Percentiles rank a stretch among this genome's conserved stretches.
These are phyloP conservation scores for Lycocerus yunnanus DNA, from an alignment of 2,888 invertebrate species.

Conservation along the genomic window DNA sequence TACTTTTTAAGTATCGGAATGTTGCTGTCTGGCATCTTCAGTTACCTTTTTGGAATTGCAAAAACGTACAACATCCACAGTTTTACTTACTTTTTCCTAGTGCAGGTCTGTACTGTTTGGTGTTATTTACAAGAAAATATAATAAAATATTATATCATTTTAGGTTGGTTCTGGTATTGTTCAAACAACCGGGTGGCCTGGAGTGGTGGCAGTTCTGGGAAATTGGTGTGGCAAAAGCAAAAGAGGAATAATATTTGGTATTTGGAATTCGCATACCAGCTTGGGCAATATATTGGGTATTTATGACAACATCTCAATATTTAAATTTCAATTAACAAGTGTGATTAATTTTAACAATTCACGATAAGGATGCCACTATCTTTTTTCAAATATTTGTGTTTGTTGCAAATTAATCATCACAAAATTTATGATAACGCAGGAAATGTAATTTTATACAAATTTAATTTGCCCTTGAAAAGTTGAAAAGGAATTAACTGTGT, in stretches of 20 bases:
- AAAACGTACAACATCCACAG: slow-evolving; percentile 80
- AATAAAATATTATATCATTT: slow-evolving; percentile 32
- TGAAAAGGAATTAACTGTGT: neutral
- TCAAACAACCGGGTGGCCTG: slow-evolving; percentile 97
- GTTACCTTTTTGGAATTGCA: slow-evolving; percentile 88
- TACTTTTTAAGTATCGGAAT: slow-evolving; percentile 92
- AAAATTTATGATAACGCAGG: neutral
- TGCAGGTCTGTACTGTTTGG: slow-evolving; percentile 67
- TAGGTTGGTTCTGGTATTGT: slow-evolving; percentile 82
- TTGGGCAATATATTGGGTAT: slow-evolving; percentile 90
- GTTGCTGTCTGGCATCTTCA: slow-evolving; percentile 83
- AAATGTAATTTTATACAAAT: neutral
- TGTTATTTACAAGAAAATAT: neutral
- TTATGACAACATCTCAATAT: neutral
- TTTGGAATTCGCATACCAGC: slow-evolving; percentile 97
- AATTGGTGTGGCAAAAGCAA: slow-evolving; percentile 96
- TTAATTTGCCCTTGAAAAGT: neutral
- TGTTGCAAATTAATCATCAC: neutral
- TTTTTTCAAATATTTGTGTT: neutral
- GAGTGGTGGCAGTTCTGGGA: slow-evolving; percentile 90
- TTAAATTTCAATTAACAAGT: neutral
- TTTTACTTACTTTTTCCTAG: slow-evolving; percentile 78
- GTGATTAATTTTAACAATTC: neutral
- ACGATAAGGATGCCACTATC: neutral
- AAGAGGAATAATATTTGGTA: slow-evolving; percentile 88